Evolutionary conservation across 2,888 invertebrate species (phyloP).

Genomic region (Lithodes maja): DNA sequence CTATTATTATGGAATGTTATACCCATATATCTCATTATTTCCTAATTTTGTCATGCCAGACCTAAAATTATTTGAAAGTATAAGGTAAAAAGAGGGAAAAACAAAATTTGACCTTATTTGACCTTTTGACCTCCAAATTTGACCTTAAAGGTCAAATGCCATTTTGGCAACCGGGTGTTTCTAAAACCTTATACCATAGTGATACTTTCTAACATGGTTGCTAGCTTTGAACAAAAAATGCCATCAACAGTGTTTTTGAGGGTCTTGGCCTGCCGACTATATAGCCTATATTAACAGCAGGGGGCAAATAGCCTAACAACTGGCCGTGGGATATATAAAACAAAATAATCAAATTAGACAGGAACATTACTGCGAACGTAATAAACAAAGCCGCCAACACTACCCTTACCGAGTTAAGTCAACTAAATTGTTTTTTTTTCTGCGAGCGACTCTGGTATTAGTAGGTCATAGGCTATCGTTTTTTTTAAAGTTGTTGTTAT

Average conservation of each 20-base stretch:
- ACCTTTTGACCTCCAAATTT: constrained; percentile 10
- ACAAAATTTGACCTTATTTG: constrained; percentile 8
- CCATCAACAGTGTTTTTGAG: background rate
- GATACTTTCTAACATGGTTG: constrained; percentile 15
- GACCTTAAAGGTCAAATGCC: constrained; percentile 6
- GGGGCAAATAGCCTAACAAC: too few relatives aligned
- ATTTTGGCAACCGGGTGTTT: constrained; percentile 18
- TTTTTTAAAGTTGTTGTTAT: too few relatives aligned
- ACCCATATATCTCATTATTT: background rate
- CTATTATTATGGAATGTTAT: background rate
- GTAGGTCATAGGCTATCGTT: too few relatives aligned
- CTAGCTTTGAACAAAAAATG: constrained; percentile 21
- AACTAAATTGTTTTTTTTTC: too few relatives aligned
- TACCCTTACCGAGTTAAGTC: too few relatives aligned
- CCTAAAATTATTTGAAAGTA: background rate
- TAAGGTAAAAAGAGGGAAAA: background rate
- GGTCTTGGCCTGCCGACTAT: too few relatives aligned
- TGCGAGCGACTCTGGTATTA: too few relatives aligned
- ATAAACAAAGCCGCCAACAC: too few relatives aligned
- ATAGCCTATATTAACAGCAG: too few relatives aligned
- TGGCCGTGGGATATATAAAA: too few relatives aligned
- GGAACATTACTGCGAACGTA: too few relatives aligned
- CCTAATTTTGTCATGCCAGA: background rate
- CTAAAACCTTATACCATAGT: constrained; percentile 21
- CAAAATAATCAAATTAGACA: too few relatives aligned